Evolutionary conservation across 1,140 invertebrate genomes (phyloP), one percentile per base, ranked within the genome.

Genomic region (Macrotrachela quadricornifera): DNA sequence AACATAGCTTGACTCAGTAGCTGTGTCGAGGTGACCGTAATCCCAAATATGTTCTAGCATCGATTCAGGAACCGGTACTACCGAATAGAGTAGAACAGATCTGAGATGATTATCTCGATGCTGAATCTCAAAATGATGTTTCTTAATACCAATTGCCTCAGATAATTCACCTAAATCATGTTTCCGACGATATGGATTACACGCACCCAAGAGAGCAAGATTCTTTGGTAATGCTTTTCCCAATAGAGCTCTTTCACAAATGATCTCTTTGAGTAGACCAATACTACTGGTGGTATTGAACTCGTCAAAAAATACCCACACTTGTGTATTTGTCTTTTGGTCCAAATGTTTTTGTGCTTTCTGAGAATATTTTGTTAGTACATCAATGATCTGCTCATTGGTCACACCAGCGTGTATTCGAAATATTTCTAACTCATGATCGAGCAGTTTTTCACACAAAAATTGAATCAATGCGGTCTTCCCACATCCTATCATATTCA

Each of bases 231-330:
- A 41, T 8, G 47, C 12, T 45, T 52, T 38, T 16, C 59, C 58
- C 17, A 53, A 40, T 18, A 65, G 54, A 0, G 56, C 53, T n/a
- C 57, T 55, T 57, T 67, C 65, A 58, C 65, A 67, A 61, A 67
- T 63, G 37, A 66, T 61, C 50, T 66, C 65, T 54, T 67, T 67
- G 46, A 65, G 63, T 14, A 65, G 45, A 42, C 64, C 64, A 36
- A 67, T 62, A 10, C 62, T 59, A 46, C 63, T 63, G 40, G 66
- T 67, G n/a, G 65, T 66, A 59, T 68, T 68, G 6, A 63, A 64
- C 50, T 67, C 65, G 56, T 68, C 66, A 58, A 67, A 66, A 56
- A 68, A 67, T 6, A 53, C 41, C 38, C 60, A 57, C 10, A 51
- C 10, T 0, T 55, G 40, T 43, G 47, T 56, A 42, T 54, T 56